Evolutionary conservation across 2,797 vertebrate species (phyloP), one percentile per base, ranked within the genome.

Genomic region (Paramormyrops hopkinsi): DNA sequence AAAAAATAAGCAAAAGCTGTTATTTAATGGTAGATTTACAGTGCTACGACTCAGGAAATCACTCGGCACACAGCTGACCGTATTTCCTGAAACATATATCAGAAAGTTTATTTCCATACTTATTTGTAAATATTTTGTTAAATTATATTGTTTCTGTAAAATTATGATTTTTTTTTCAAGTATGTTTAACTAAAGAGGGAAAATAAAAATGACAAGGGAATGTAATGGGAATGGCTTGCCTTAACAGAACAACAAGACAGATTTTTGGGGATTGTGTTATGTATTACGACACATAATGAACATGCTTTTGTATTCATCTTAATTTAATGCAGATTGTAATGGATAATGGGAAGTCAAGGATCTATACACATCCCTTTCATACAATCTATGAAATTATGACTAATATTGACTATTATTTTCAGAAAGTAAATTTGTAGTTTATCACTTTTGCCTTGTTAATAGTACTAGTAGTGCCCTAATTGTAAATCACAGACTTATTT

Each of bases 361-460:
- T 41, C 29, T 29, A 76, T 69, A 54, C 17, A 25, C 44, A 48
- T 62, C 41, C 62, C 62, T 88, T 87, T 48, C 11, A 65, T 8
- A 29, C 41, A 29, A 51, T 50, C 22, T 22, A n/a, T 86, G 9
- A 86, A 54, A 54, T 76, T 8, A 53, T 69, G 48, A 22, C 41
- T 54, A 19, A 89, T 73, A 22, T 53, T 76, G 33, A 76, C 17
- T 65, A 17, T 19, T 29, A 73, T 22, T 56, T 53, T 73, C 53
- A 22, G 65, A 73, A 46, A 69, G 76, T 41, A 46, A 41, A 50
- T 86, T 37, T 25, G 59, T 14, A 87, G 50, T 53, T 25, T 87
- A 62, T 87, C 29, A 65, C 90, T 86, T 65, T 91, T 90, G 9
- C 50, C 33, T 86, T 86, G n/a, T 59, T 76, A 82, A 88, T 90